A percentile compares a stretch with the other conserved stretches of the same genome.
These are phyloP conservation scores for Tauraco hartlaubi DNA, from an alignment of 2,797 vertebrate genomes.

Conservation along the genomic window DNA sequence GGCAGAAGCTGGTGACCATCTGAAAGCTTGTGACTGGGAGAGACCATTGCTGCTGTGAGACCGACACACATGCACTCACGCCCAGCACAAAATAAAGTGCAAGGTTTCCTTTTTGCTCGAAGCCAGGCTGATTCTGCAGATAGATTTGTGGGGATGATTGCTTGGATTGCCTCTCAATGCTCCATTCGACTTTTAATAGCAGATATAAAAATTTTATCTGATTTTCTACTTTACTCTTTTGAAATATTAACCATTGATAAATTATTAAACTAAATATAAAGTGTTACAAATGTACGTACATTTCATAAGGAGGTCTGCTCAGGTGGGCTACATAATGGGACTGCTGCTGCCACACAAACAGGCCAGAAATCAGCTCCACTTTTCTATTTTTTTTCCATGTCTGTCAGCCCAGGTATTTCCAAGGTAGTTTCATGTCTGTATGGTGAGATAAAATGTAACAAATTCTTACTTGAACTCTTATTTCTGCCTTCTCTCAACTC, in stretches of 20 bases:
- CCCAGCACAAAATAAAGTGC: not conserved
- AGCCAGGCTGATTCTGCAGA: not conserved
- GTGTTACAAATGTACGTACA: conserved; percentile 72
- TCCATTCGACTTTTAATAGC: conserved; percentile 75
- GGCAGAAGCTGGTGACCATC: not conserved
- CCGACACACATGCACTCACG: not conserved
- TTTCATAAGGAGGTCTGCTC: conserved; percentile 59
- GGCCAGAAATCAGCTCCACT: not conserved
- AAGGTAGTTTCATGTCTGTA: not conserved
- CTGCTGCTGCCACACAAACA: conserved; percentile 24
- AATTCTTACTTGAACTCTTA: not conserved
- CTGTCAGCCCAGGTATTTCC: not conserved
- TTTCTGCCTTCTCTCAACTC: not conserved
- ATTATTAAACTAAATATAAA: conserved; percentile 81
- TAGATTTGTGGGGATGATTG: not conserved
- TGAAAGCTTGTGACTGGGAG: not conserved
- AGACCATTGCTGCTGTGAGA: not conserved
- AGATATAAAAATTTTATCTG: conserved; percentile 78
- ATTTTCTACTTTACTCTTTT: conserved; percentile 78
- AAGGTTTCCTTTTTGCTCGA: not conserved
- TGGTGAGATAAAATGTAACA: not conserved
- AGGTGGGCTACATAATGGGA: not conserved
- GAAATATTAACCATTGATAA: conserved; percentile 81
- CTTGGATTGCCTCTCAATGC: conserved; percentile 22
- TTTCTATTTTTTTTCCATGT: not conserved